Evolutionary conservation across 2,113 vertebrate genomes (phyloP).

Genomic region (Fregetta grallaria): DNA sequence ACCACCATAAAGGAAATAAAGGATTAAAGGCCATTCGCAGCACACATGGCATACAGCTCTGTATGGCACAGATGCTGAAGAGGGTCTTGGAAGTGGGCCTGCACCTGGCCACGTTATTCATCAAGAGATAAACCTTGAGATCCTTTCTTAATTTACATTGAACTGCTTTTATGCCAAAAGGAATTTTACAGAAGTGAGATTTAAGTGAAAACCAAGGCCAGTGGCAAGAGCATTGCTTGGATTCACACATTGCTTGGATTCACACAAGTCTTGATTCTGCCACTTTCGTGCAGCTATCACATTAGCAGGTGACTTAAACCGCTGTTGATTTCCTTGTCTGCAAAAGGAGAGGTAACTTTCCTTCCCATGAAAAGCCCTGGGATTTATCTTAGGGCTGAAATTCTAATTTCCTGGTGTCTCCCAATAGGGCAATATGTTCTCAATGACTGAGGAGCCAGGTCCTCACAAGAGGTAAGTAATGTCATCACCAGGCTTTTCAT

Average conservation of each 20-base stretch:
- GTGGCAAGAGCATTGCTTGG: background rate
- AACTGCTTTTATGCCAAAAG: background rate
- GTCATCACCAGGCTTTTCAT: background rate
- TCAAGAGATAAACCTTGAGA: constrained; percentile 17
- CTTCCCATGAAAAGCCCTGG: background rate
- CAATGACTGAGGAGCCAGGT: background rate
- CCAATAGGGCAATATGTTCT: background rate
- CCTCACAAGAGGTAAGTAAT: background rate
- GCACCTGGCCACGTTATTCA: background rate
- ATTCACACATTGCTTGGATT: background rate
- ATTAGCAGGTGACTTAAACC: background rate
- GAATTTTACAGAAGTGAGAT: background rate
- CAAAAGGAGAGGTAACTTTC: background rate
- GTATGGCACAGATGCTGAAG: constrained; percentile 2
- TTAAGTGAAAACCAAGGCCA: background rate
- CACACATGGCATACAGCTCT: constrained; percentile 2
- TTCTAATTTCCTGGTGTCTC: background rate
- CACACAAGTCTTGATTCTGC: background rate
- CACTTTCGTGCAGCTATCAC: background rate
- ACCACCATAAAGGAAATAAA: constrained; percentile 49
- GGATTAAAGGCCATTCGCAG: constrained; percentile 27
- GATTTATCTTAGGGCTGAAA: background rate
- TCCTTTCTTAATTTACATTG: background rate
- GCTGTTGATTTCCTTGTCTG: background rate
- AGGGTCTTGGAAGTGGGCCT: background rate